Percentiles rank a stretch among this genome's conserved stretches.
phyloP scores from a whole-genome alignment of 2,797 vertebrate genomes.

The Petrocephalus schoutedeni region DNA sequence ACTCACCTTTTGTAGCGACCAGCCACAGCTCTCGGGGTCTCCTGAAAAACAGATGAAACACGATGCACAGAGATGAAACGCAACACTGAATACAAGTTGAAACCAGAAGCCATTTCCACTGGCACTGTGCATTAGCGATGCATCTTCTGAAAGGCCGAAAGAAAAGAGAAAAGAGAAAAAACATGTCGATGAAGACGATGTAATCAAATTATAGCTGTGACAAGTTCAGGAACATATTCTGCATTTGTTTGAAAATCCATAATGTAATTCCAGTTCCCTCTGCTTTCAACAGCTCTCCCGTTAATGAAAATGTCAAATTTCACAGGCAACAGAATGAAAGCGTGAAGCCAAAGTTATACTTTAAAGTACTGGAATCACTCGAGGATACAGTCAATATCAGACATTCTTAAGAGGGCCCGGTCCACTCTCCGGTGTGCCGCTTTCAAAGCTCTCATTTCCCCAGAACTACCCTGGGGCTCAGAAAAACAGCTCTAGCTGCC shows the following conservation, averaged over 20 bases:
- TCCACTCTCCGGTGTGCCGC: background rate
- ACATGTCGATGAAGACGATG: background rate
- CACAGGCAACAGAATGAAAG: background rate
- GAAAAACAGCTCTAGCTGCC: constrained; percentile 17
- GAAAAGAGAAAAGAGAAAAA: background rate
- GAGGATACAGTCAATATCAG: constrained; percentile 9
- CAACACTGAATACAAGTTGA: background rate
- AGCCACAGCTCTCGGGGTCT: constrained; percentile 70
- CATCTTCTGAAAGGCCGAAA: background rate
- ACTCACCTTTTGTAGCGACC: constrained; percentile 82
- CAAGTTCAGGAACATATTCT: background rate
- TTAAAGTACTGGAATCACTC: constrained; percentile 12
- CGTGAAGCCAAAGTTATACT: background rate
- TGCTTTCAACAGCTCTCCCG: background rate
- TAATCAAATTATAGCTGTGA: background rate
- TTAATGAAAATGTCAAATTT: constrained; percentile 6
- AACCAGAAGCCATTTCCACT: background rate
- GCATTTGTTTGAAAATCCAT: background rate
- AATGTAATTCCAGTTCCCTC: background rate
- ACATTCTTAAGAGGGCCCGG: background rate
- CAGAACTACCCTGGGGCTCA: background rate
- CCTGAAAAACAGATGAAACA: constrained; percentile 54
- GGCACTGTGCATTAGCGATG: background rate
- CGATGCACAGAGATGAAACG: background rate
- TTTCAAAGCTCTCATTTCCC: background rate